Evolutionary conservation across 2,113 vertebrate species (phyloP).

Genomic region (Aegotheles bennettii): DNA sequence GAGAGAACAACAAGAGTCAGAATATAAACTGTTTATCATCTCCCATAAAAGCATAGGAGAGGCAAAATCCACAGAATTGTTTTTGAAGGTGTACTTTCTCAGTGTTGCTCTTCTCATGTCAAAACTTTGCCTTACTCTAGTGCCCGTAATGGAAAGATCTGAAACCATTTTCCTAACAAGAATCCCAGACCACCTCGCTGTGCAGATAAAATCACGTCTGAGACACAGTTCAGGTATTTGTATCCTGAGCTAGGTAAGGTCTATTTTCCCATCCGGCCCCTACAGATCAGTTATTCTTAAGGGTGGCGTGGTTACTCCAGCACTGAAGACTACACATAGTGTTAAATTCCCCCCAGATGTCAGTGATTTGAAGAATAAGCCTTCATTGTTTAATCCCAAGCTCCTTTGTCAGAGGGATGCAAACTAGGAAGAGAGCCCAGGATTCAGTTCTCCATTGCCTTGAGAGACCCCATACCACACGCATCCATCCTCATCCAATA

Average conservation of each 20-base stretch:
- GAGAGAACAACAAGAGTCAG: not conserved
- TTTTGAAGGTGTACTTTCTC: not conserved
- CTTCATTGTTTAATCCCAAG: not conserved
- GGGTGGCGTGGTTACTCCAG: fast-evolving
- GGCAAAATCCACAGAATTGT: not conserved
- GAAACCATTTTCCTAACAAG: not conserved
- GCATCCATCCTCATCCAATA: not conserved
- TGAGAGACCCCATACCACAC: fast-evolving
- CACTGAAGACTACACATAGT: fast-evolving
- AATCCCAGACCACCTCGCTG: not conserved
- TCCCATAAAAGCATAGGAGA: not conserved
- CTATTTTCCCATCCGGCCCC: not conserved
- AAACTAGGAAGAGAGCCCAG: not conserved
- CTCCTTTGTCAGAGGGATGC: not conserved
- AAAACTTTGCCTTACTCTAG: not conserved
- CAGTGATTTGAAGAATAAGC: not conserved
- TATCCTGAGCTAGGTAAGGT: not conserved
- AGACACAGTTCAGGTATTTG: not conserved
- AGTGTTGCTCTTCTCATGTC: not conserved
- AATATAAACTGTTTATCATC: not conserved
- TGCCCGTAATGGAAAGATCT: not conserved
- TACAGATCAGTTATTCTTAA: not conserved
- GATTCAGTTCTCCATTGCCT: not conserved
- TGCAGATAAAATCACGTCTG: not conserved
- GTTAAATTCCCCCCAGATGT: not conserved